Base-by-base conservation (phyloP, 2,888 invertebrate species). In the Philonicus albiceps region DNA sequence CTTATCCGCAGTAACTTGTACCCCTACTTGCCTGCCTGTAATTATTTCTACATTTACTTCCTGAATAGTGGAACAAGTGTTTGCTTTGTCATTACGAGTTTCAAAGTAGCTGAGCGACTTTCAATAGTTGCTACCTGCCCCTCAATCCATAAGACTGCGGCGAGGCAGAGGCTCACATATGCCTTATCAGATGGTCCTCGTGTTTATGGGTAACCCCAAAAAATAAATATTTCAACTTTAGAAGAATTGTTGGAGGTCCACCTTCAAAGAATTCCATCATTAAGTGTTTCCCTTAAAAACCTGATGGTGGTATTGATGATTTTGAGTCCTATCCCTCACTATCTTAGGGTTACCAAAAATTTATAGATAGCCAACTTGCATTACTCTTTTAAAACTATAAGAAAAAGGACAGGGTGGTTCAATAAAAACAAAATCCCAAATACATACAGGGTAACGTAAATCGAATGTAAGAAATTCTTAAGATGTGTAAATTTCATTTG, bases 41-140 rank as follows among this genome's bases (percentile, higher is more conserved):
- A 87, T 87, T 87, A 87, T 87, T 87, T 85, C 72, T 34, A 86
- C 86, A 87, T 87, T 87, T 87, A 84, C 55, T 86, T 80, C 78
- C 72, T 85, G 81, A 55, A 55, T 31, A 40, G 75, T 27, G 73
- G 37, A 64, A 78, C 78, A 83, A 75, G 84, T 87, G 86, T 87
- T 88, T 88, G 86, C 86, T 88, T 86, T 87, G 86, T 86, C 88
- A 87, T 88, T 88, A 86, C 73, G 74, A 86, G 30, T 73, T 87
- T 40, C 53, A 83, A 83, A 86, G 75, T 73, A 76, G 73, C 80
- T 86, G 85, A 87, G 85, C 73, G 85, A 86, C 86, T 86, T 87
- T 86, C 86, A 86, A 86, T 85, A 86, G 87, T 86, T 87, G 76
- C 30, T 86, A 78, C 72, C 40, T 64, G 49, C 22, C 80, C 55